Conservation (phyloP, 92 coral and sea anemone species). For the Paragorgia papillata region DNA sequence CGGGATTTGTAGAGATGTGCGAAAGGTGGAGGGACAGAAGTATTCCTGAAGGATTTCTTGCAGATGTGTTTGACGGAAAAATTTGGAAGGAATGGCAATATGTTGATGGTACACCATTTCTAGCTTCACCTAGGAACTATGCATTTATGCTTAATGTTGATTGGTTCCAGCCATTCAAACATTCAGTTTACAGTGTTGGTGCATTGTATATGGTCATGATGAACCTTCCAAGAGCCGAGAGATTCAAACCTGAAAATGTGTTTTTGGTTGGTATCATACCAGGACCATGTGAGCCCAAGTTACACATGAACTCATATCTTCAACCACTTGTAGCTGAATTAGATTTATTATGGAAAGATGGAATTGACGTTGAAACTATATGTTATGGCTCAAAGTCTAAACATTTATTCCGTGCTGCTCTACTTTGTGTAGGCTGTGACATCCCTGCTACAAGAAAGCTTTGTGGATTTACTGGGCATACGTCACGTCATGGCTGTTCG, state of each 20-base stretch:
- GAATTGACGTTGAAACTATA: conserved; percentile 29
- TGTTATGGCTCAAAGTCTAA: background rate
- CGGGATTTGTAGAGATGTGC: conserved; percentile 59
- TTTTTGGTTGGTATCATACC: conserved; percentile 60
- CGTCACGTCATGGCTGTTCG: conserved; percentile 56
- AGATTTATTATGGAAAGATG: conserved; percentile 50
- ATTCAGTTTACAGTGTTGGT: no score
- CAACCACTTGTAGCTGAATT: conserved; percentile 60
- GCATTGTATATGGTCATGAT: conserved; percentile 50
- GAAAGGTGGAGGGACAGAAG: conserved; percentile 62
- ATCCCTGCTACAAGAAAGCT: conserved; percentile 71
- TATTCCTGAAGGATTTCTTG: conserved; percentile 56
- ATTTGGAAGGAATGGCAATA: conserved; percentile 68
- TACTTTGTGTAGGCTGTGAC: conserved; percentile 66
- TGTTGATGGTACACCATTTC: conserved; percentile 58
- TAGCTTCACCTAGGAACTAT: conserved; percentile 57
- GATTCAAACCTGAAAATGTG: conserved; percentile 54
- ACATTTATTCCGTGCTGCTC: conserved; percentile 38
- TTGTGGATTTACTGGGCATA: conserved; percentile 63
- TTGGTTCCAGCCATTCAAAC: conserved; percentile 7
- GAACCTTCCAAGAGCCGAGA: conserved; percentile 63
- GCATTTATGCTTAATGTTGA: no score
- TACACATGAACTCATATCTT: conserved; percentile 9
- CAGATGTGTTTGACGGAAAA: conserved; percentile 68
- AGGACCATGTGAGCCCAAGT: conserved; percentile 55